Percentiles rank a stretch among this genome's conserved stretches.
These are phyloP conservation scores for Semotilus atromaculatus DNA, from an alignment of 2,797 vertebrate species.

Conservation along the genomic window DNA sequence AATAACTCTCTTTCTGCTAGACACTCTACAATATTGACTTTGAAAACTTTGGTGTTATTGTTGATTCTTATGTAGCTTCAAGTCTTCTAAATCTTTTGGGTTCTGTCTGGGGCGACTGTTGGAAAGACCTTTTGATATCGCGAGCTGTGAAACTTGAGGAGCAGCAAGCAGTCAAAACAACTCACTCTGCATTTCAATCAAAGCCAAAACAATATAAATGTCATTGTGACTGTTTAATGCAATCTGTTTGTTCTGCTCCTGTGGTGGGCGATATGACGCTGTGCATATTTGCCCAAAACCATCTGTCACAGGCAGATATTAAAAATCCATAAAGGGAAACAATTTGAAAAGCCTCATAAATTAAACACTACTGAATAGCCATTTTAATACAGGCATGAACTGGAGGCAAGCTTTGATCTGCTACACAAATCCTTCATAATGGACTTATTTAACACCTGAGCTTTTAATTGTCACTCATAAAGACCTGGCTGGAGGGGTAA, in stretches of 20 bases:
- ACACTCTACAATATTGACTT: neutral
- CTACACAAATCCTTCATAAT: slow-evolving; percentile 33
- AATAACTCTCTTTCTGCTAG: neutral
- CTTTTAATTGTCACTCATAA: slow-evolving; percentile 34
- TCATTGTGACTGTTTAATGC: slow-evolving; percentile 61
- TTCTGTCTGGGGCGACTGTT: slow-evolving; percentile 21
- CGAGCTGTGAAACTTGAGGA: slow-evolving; percentile 26
- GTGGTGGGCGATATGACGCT: slow-evolving; percentile 45
- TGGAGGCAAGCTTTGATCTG: slow-evolving; percentile 46
- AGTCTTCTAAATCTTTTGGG: slow-evolving; percentile 7
- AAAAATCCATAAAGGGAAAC: slow-evolving; percentile 60
- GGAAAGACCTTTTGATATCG: slow-evolving; percentile 33
- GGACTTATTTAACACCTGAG: slow-evolving; percentile 19
- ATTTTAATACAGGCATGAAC: slow-evolving; percentile 52
- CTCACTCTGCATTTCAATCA: slow-evolving; percentile 53
- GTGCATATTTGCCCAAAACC: slow-evolving; percentile 57
- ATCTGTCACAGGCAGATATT: slow-evolving; percentile 64
- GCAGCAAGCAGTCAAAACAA: slow-evolving; percentile 42
- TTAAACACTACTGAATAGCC: slow-evolving; percentile 36
- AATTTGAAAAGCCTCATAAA: slow-evolving; percentile 55
- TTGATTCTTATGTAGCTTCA: neutral
- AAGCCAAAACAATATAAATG: slow-evolving; percentile 62
- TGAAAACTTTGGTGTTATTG: neutral
- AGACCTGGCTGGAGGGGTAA: neutral
- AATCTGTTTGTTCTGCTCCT: slow-evolving; percentile 57